Base-by-base conservation (phyloP, 1,140 invertebrate genomes). In the Brachionus asplanchnoidis region DNA sequence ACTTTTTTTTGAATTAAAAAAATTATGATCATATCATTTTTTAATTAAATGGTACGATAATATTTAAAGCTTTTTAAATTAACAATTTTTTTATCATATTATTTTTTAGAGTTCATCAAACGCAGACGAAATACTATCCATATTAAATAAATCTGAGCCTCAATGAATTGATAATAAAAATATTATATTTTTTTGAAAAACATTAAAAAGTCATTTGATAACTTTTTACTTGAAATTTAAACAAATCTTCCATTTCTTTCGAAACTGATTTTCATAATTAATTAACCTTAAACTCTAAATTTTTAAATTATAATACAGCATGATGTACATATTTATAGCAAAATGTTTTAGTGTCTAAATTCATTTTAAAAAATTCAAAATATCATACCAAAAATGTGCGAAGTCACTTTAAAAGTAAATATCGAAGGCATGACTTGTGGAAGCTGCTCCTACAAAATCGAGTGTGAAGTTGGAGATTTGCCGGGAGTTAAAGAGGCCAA, bases 381-480 rank as follows among this genome's bases (percentile, higher is more conserved):
- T 1, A 80, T 53, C n/a, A 17, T 80, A 5, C 2, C 1, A 40
- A 82, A 65, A 42, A 82, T 82, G 79, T 65, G 56, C n/a, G 73
- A 77, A 77, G n/a, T 53, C 23, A 82, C 50, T n/a, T 53, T 82
- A 23, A 60, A 2, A 20, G 53, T 82, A 23, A 44, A 42, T 32
- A 82, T 82, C 26, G 50, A 82, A 60, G 79, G 79, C 8, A 82
- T 82, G 79, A 82, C 79, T 20, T 82, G 79, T 28, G 53, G 53
- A 3, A 65, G 50, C 9, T 82, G 79, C 26, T 60, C 65, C 11
- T 82, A 82, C 26, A 82, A 82, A 46, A 65, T 82, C 14, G 79
- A 82, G 26, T 82, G 79, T 20, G 79, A 82, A 82, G 79, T 82
- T 44, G 79, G 79, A 14, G 79, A 82, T 46, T 66, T 82, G 20